A percentile compares a stretch with the other conserved stretches of the same genome.
Conservation (phyloP, 2,113 vertebrate genomes). For the Nerophis lumbriciformis region DNA sequence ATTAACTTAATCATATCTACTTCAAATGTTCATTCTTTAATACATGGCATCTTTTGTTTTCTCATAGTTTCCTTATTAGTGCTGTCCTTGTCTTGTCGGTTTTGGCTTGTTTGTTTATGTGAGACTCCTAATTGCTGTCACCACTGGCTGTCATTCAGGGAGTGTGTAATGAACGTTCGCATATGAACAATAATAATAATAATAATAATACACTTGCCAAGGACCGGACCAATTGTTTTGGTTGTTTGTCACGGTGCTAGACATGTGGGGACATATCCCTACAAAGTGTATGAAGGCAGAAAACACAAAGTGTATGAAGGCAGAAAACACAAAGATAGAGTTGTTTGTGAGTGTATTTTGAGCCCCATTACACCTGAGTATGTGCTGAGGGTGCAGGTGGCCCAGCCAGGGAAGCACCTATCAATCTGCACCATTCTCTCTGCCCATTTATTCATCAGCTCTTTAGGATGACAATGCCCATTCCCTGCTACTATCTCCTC, state of each 20-base stretch:
- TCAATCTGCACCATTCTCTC: slow-evolving; percentile 58
- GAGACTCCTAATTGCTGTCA: too few relatives aligned
- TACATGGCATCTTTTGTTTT: too few relatives aligned
- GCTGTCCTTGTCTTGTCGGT: too few relatives aligned
- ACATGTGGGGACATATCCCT: neutral
- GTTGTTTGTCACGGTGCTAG: neutral
- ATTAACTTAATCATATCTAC: too few relatives aligned
- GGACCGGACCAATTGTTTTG: too few relatives aligned
- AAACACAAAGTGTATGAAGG: slow-evolving; percentile 20
- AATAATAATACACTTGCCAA: too few relatives aligned
- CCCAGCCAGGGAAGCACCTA: slow-evolving; percentile 53
- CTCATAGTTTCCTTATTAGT: too few relatives aligned
- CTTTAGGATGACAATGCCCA: slow-evolving; percentile 55
- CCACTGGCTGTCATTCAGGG: too few relatives aligned
- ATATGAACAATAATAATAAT: too few relatives aligned
- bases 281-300: slow-evolving; percentile 1
- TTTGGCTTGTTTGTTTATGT: too few relatives aligned
- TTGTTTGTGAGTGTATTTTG: slow-evolving; percentile 67
- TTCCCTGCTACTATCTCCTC: slow-evolving; percentile 46
- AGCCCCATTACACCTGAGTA: slow-evolving; percentile 65
- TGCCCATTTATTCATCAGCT: slow-evolving; percentile 67
- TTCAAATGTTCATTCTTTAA: too few relatives aligned
- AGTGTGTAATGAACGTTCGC: too few relatives aligned
- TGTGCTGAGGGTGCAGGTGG: slow-evolving; percentile 64
- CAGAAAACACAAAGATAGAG: slow-evolving; percentile 37